phyloP scores from a whole-genome alignment of 2,113 vertebrate genomes.

The Bos javanicus region DNA sequence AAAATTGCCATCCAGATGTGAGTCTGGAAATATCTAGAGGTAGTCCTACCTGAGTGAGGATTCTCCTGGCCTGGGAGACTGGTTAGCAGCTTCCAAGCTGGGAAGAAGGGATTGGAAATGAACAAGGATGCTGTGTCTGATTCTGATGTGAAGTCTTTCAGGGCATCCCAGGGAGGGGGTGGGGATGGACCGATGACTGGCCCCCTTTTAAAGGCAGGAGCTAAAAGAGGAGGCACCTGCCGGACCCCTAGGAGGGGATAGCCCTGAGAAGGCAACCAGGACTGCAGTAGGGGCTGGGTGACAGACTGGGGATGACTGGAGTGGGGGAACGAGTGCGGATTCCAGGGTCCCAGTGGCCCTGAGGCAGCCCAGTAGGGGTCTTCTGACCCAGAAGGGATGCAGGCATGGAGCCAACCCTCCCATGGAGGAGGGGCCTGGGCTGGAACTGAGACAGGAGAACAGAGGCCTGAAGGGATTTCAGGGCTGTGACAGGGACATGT shows the following conservation, averaged over 20 bases:
- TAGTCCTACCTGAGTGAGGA: too few species aligned
- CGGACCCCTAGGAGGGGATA: not conserved
- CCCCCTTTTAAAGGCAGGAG: not conserved
- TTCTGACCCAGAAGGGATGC: not conserved
- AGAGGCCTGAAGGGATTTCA: too few species aligned
- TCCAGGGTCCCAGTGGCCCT: not conserved
- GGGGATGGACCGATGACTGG: not conserved
- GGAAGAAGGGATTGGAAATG: not conserved
- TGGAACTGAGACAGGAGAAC: too few species aligned
- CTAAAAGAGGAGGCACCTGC: not conserved
- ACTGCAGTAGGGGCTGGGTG: too few species aligned
- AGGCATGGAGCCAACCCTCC: not conserved
- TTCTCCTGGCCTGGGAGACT: too few species aligned
- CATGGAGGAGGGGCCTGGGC: too few species aligned
- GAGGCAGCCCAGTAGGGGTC: not conserved
- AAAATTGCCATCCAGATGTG: too few species aligned
- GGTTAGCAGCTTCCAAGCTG: not conserved
- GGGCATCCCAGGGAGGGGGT: not conserved
- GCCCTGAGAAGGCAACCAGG: rapidly evolving
- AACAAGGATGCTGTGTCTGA: not conserved
- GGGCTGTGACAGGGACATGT: too few species aligned
- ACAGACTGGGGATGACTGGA: not conserved
- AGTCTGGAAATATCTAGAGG: not conserved
- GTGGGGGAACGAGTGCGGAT: too few species aligned
- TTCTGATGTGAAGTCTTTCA: rapidly evolving